Percentiles rank a stretch among this genome's conserved stretches.
Conservation (phyloP, 1,140 invertebrate species). For the Pogonognathellus flavescens region DNA sequence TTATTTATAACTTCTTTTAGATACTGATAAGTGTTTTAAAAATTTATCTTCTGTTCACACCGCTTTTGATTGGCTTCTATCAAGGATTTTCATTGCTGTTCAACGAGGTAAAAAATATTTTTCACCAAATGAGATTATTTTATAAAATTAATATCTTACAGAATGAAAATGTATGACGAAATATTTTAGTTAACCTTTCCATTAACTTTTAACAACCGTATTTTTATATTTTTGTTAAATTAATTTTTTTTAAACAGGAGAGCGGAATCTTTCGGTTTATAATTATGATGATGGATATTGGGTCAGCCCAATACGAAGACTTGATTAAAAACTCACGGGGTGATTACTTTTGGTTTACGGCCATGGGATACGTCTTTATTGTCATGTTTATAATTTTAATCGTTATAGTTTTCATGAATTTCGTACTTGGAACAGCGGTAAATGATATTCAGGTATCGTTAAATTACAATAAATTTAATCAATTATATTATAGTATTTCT, state of each 20-base stretch:
- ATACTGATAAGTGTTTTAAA: conserved; percentile 51
- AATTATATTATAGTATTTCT: no score
- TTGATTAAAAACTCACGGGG: conserved; percentile 33
- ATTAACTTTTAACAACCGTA: no score
- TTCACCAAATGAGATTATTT: background rate
- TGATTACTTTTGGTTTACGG: background rate
- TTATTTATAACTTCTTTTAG: no score
- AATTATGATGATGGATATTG: conserved; percentile 52
- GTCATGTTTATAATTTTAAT: conserved; percentile 55
- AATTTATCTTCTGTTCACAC: conserved; percentile 49
- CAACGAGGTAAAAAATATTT: background rate
- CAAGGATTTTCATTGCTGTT: conserved; percentile 54
- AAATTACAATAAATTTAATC: no score
- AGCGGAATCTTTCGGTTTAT: conserved; percentile 18
- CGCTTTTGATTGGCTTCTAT: conserved; percentile 46
- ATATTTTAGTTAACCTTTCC: no score
- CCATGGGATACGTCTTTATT: conserved; percentile 38
- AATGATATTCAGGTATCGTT: conserved; percentile 58
- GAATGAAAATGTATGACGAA: no score
- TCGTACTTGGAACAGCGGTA: conserved; percentile 50
- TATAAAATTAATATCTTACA: no score
- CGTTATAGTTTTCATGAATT: conserved; percentile 58
- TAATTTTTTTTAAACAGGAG: no score
- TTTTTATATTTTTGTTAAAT: no score
- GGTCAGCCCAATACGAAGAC: conserved; percentile 8